A percentile compares a stretch with the other conserved stretches of the same genome.
Evolutionary conservation across 2,113 vertebrate genomes (phyloP).

Genomic region (Neolamprologus brichardi): DNA sequence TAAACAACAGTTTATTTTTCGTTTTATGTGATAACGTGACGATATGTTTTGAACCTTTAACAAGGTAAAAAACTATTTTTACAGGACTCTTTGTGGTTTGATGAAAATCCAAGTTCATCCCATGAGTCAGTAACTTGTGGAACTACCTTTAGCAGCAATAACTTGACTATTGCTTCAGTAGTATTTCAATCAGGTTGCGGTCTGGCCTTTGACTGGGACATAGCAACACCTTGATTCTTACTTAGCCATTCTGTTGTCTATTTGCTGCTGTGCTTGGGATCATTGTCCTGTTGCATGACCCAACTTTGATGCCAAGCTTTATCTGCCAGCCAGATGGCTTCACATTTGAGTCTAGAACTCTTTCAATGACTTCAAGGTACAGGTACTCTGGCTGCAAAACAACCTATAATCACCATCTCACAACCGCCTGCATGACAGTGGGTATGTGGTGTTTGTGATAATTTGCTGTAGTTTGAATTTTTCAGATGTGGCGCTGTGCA

Average conservation of each 20-base stretch:
- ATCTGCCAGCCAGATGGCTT: neutral
- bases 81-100: neutral
- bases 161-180: neutral
- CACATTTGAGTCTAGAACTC: neutral
- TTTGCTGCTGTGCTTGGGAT: neutral
- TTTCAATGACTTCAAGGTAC: neutral
- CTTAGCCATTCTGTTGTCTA: neutral
- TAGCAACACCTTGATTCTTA: neutral
- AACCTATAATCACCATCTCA: neutral
- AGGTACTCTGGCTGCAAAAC: neutral
- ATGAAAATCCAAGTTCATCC: neutral
- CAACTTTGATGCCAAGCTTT: neutral
- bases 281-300: neutral
- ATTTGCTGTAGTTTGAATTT: neutral
- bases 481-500: neutral
- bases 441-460: neutral
- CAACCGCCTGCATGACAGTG: neutral
- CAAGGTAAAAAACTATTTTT: neutral
- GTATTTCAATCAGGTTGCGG: fast-evolving
- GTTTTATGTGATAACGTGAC: fast-evolving
- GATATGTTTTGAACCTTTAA: neutral
- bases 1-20: neutral
- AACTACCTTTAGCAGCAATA: neutral
- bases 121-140: neutral
- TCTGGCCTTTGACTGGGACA: neutral